Base-by-base conservation (phyloP, 2,113 vertebrate species). In the Mustela nigripes region DNA sequence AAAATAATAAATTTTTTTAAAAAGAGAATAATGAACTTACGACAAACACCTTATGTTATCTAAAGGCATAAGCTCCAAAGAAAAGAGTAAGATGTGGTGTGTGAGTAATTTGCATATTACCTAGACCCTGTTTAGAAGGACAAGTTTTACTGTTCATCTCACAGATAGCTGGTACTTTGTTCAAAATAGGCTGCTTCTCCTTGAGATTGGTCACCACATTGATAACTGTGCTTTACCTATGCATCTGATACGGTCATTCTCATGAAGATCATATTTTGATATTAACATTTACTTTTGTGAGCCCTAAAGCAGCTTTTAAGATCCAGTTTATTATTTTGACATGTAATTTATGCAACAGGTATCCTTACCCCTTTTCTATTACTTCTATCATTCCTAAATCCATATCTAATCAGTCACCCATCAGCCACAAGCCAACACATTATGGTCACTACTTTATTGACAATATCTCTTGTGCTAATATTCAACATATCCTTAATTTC, bases 201-300 rank as follows among this genome's bases (percentile, higher is more conserved):
- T 81, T 94, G 71, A 88, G 14, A 92, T 76, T 65, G 48, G 1
- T 56, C n/a, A 79, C 39, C 15, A 45, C 7, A 65, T 78, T n/a
- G 31, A 56, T 67, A 22, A 65, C 31, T 82, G 11, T 74, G 73
- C n/a, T 81, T 97, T 91, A n/a, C 11, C 28, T 63, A 65, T 21
- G 3, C 36, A 92, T 85, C 87, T 95, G 39, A 53, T 62, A 69
- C 63, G 45, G 19, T 84, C 80, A 76, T 94, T 87, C 24, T 67
- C 73, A 69, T 84, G 21, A 50, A 94, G 56, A 85, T 48, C 31
- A 6, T 89, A 94, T 84, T 94, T 95, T 89, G n/a, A 86, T 96
- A 24, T 60, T 60, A 22, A 24, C 21, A 60, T 60, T 60, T 60
- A 91, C 89, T 94, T 92, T 88, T 95, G 78, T 63, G 28, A 87